Evolutionary conservation across 2,797 vertebrate genomes (phyloP).

Genomic region (Parauchenoglanis punctatus): DNA sequence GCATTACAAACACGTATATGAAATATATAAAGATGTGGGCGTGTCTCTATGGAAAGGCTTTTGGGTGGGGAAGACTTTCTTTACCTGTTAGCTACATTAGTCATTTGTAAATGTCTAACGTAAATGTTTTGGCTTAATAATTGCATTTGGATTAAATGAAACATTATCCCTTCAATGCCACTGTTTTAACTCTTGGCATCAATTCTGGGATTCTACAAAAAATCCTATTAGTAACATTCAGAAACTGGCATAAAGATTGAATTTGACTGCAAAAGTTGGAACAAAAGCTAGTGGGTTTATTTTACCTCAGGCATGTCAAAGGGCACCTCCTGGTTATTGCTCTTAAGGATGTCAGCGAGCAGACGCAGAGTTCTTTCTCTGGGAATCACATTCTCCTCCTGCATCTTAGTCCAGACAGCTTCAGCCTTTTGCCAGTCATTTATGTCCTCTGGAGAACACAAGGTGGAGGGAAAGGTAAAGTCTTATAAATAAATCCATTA

Average conservation of each 20-base stretch:
- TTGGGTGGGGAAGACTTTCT: not conserved
- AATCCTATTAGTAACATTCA: not conserved
- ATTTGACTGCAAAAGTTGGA: not conserved
- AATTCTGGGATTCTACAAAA: not conserved
- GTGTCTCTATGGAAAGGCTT: not conserved
- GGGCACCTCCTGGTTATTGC: conserved; percentile 82
- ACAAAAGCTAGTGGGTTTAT: not conserved
- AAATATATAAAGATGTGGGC: not conserved
- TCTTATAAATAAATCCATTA: not conserved
- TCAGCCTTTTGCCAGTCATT: conserved; percentile 85
- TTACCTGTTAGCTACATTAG: not conserved
- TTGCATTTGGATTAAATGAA: not conserved
- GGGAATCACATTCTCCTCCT: conserved; percentile 91
- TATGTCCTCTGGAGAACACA: conserved; percentile 74
- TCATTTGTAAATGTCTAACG: not conserved
- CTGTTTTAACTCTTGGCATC: not conserved
- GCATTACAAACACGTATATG: not conserved
- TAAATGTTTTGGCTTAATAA: not conserved
- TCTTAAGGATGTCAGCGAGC: conserved; percentile 81
- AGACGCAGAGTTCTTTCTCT: conserved; percentile 82
- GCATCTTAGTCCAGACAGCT: conserved; percentile 89
- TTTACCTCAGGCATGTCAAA: conserved; percentile 88
- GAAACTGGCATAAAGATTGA: not conserved
- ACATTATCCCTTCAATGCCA: not conserved
- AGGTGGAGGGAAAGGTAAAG: no score